Conservation (phyloP, 2,113 vertebrate genomes). For the Seriola aureovittata region DNA sequence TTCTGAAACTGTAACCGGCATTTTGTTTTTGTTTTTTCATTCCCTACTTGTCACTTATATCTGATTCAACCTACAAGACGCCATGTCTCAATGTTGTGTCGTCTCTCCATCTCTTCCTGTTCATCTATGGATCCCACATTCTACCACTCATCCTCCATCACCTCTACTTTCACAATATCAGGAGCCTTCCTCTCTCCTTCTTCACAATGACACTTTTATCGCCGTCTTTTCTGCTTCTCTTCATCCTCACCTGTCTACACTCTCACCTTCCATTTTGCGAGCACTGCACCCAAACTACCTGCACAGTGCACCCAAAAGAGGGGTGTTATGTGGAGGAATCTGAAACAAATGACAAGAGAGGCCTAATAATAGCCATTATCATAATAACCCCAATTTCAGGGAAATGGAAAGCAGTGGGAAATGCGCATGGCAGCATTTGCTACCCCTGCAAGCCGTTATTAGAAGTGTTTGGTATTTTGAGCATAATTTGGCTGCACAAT, state of each 20-base stretch:
- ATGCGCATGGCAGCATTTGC: conserved; percentile 11
- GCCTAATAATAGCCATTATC: conserved; percentile 78
- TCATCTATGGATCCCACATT: background rate
- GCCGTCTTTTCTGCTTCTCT: background rate
- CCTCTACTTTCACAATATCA: background rate
- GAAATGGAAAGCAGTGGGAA: conserved; percentile 82
- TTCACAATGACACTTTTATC: background rate
- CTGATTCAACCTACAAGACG: background rate
- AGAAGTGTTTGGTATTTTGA: conserved; percentile 66
- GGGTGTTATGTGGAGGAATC: conserved; percentile 47
- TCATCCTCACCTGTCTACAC: conserved; percentile 6
- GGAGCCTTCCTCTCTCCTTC: background rate
- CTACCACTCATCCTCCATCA: background rate
- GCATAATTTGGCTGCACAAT: conserved; percentile 67
- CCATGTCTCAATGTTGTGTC: background rate
- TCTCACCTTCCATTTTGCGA: conserved; percentile 33
- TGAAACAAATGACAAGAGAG: conserved; percentile 66
- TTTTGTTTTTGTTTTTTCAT: background rate
- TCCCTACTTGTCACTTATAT: too few species aligned
- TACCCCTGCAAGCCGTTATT: conserved; percentile 66
- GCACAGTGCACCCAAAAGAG: conserved; percentile 14
- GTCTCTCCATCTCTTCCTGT: background rate
- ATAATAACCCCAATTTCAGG: conserved; percentile 75
- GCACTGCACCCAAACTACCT: conserved; percentile 4
- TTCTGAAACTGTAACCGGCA: too few species aligned